Conservation (phyloP, 2,888 invertebrate species). For the Spialia ferax region DNA sequence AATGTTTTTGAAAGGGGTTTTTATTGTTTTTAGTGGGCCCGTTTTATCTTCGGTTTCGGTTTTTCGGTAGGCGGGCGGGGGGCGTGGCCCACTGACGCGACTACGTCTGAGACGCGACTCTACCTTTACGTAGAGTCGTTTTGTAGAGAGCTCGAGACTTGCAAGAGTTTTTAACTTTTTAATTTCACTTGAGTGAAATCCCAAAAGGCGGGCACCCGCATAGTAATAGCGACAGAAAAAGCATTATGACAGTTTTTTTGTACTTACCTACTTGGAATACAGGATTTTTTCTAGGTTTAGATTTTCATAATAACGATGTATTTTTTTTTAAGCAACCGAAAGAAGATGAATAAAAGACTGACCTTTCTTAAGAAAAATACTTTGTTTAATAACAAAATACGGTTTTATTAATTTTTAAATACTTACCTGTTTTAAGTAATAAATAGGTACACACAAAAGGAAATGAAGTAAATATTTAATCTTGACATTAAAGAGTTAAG, state of each 20-base stretch:
- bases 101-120: conserved; percentile 56
- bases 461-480: too few relatives aligned
- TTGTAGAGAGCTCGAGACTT: conserved; percentile 1
- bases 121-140: conserved; percentile 45
- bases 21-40: conserved; percentile 77
- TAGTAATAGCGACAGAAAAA: neutral
- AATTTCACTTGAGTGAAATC: conserved; percentile 4
- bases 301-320: too few relatives aligned
- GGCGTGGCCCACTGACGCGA: conserved; percentile 66
- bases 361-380: too few relatives aligned
- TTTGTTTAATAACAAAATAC: too few relatives aligned
- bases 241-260: neutral
- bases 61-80: conserved; percentile 81
- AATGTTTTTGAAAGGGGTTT: conserved; percentile 63
- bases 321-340: too few relatives aligned
- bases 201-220: conserved; percentile 5
- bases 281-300: too few relatives aligned
- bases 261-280: too few relatives aligned
- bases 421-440: too few relatives aligned
- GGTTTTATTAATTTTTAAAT: too few relatives aligned
- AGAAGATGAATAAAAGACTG: too few relatives aligned
- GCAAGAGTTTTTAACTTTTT: conserved; percentile 8
- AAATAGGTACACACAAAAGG: too few relatives aligned
- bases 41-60: conserved; percentile 65
- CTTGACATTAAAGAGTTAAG: too few relatives aligned